phyloP scores from a whole-genome alignment of 2,888 invertebrate species.

The Tachystola acroxantha region DNA sequence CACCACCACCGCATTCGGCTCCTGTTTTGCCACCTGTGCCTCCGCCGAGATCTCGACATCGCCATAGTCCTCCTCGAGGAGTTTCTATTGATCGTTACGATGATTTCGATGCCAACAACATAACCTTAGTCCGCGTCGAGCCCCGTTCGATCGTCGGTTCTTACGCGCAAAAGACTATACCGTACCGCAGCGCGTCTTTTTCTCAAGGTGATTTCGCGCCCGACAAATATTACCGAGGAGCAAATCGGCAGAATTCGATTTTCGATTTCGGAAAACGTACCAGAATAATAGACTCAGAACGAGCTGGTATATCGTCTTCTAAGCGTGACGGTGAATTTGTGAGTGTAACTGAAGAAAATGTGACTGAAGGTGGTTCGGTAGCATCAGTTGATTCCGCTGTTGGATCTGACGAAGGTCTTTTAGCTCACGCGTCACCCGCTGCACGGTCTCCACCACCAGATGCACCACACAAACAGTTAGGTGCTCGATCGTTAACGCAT shows the following conservation, averaged over 20 bases:
- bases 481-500: conserved; percentile 70
- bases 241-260: conserved; percentile 54
- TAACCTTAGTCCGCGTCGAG: conserved; percentile 77
- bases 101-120: conserved; percentile 66
- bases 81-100: conserved; percentile 67
- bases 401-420: conserved; percentile 77
- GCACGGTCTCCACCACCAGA: conserved; percentile 68
- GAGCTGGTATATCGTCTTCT: conserved; percentile 31
- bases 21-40: conserved; percentile 78
- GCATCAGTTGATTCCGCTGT: conserved; percentile 80
- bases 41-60: conserved; percentile 71
- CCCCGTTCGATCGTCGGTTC: conserved; percentile 79
- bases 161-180: conserved; percentile 82
- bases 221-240: conserved; percentile 65
- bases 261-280: conserved; percentile 63
- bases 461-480: conserved; percentile 65
- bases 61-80: conserved; percentile 71
- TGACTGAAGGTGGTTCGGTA: conserved; percentile 68
- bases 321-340: conserved; percentile 49
- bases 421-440: conserved; percentile 59
- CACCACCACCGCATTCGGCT: conserved; percentile 66
- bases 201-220: conserved; percentile 90
- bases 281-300: conserved; percentile 32
- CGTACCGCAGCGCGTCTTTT: conserved; percentile 91
- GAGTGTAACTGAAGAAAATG: conserved; percentile 55